Conservation (phyloP, 2,888 invertebrate species). For the Actias luna region DNA sequence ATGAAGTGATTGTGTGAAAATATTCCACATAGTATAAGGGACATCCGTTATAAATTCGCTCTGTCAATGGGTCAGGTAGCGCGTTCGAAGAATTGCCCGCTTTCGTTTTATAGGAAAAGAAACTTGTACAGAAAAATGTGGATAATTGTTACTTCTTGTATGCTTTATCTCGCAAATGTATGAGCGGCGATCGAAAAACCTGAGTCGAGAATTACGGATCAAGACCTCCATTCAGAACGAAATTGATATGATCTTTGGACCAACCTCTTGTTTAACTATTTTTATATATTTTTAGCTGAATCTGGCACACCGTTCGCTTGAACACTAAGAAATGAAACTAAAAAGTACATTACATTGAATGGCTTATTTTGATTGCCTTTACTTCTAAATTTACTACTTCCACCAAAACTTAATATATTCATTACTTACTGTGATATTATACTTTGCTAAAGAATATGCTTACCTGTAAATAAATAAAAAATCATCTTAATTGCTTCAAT, state of each 20-base stretch:
- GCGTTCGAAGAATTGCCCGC: conserved; percentile 3
- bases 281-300: no score
- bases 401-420: no score
- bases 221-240: background rate
- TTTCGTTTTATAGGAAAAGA: conserved; percentile 11
- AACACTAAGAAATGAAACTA: no score
- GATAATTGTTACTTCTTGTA: conserved; percentile 5
- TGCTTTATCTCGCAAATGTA: background rate
- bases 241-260: background rate
- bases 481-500: no score
- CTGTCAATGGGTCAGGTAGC: conserved; percentile 13
- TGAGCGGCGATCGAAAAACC: background rate
- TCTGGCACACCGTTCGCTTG: no score
- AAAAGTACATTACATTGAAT: no score
- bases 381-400: no score
- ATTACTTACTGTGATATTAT: no score
- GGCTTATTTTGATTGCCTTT: no score
- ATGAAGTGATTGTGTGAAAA: conserved; percentile 12
- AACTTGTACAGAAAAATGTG: conserved; percentile 4
- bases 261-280: background rate
- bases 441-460: no score
- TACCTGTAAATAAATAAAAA: no score
- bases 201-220: background rate
- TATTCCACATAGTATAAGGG: conserved; percentile 9
- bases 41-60: conserved; percentile 12